Evolutionary conservation across 1,140 invertebrate genomes (phyloP), one percentile per base, ranked within the genome.

Genomic region (Eueides isabella): DNA sequence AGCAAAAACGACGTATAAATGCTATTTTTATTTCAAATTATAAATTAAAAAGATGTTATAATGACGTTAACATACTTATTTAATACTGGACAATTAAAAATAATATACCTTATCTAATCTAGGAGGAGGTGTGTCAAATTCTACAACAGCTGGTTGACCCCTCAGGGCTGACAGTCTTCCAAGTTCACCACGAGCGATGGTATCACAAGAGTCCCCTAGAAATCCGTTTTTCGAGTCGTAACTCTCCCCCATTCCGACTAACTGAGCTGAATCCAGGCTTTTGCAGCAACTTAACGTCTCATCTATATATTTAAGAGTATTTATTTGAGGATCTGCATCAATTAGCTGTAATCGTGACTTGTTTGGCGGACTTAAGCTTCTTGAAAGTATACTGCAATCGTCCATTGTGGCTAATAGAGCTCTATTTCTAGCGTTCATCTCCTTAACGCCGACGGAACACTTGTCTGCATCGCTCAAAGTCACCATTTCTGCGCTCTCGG

Each of bases 271-370:
- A 78, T 94, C 93, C 63, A 93, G 83, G 72, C 92, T 94, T 76
- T 94, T 94, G 38, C 92, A 93, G 74, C 87, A 93, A 79, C 93
- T 94, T 31, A 93, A 74, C 0, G 91, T 94, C 77, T 95, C 94
- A 76, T 95, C 94, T 71, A 95, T 95, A 72, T 94, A 95, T 78
- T 94, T 95, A 4, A 95, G 81, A 19, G 94, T 95, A 61, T 94
- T 94, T 38, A 95, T 93, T 29, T 95, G 95, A n/a, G 94, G 90
- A 84, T 95, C 94, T 9, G 94, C 94, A 75, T 95, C 95, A 75
- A 95, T 94, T 67, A 95, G 82, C 61, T 91, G 90, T 31, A 93
- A 75, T n/a, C 90, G 82, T 16, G 87, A 87, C 71, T 87, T 91
- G 71, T 92, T 90, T 1, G 91, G 91, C 26, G 93, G 93, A 64